phyloP scores from a whole-genome alignment of 2,797 vertebrate species.

The Gymnoscopelus braueri region DNA sequence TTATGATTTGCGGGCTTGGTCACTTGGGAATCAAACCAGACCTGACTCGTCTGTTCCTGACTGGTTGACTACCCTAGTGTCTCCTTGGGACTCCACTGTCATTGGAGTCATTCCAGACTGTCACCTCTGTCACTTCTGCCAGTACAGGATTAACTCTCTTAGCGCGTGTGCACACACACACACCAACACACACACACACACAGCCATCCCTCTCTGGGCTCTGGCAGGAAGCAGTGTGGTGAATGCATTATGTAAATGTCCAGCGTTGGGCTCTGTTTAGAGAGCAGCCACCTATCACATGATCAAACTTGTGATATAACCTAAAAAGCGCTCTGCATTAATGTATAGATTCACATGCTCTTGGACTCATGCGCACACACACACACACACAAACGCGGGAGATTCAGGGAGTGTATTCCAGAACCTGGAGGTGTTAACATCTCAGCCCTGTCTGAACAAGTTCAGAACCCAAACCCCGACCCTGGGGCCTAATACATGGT shows the following conservation, averaged over 20 bases:
- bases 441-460: slow-evolving; percentile 21
- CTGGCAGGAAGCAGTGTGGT: slow-evolving; percentile 62
- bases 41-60: background rate
- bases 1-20: background rate
- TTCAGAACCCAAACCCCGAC: background rate
- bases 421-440: background rate
- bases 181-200: slow-evolving; percentile 1
- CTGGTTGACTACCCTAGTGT: background rate
- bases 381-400: background rate
- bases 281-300: slow-evolving; percentile 48
- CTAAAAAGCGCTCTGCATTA: slow-evolving; percentile 36
- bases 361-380: background rate
- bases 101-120: background rate
- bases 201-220: slow-evolving; percentile 44
- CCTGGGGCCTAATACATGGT: background rate
- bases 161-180: background rate
- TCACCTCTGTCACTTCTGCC: background rate
- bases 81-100: slow-evolving; percentile 7
- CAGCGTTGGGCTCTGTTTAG: slow-evolving; percentile 45
- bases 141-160: slow-evolving; percentile 3
- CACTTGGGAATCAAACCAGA: background rate
- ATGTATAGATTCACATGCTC: slow-evolving; percentile 2
- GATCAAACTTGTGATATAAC: slow-evolving; percentile 56
- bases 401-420: background rate
- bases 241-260: slow-evolving; percentile 71